Evolutionary conservation across 30 jellyfish, hydroid and myxozoan genomes (phyloP).

Genomic region (Nemopilema nomurai): DNA sequence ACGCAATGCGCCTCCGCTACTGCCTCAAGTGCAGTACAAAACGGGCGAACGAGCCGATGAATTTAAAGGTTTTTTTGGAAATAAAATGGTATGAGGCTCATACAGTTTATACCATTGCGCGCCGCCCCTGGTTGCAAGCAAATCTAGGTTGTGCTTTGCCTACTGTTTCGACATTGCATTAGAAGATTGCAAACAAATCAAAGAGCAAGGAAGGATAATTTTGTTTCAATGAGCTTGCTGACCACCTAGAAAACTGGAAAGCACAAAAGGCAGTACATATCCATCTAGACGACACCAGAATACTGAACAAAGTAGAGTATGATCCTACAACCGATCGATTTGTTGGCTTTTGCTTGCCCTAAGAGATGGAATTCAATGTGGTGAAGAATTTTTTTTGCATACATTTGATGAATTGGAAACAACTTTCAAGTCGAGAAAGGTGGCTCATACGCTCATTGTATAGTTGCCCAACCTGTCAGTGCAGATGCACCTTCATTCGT

Average conservation of each 20-base stretch:
- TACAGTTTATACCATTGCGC: neutral
- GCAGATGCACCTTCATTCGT: conserved; percentile 45
- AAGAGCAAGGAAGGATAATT: conserved; percentile 45
- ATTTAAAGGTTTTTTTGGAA: neutral
- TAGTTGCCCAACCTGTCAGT: conserved; percentile 41
- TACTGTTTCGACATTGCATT: conserved; percentile 27
- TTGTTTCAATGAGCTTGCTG: conserved; percentile 28
- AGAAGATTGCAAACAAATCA: conserved; percentile 4
- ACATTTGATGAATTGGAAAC: conserved; percentile 17
- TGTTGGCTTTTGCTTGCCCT: conserved; percentile 17
- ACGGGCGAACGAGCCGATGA: neutral
- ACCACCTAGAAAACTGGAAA: conserved; percentile 37
- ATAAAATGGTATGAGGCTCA: neutral
- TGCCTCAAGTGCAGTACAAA: neutral
- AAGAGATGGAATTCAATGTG: conserved; percentile 36
- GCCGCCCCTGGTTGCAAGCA: neutral
- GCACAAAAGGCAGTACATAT: conserved; percentile 17
- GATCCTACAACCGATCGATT: conserved; percentile 36
- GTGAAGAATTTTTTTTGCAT: conserved; percentile 10
- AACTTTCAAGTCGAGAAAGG: conserved; percentile 9
- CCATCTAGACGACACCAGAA: conserved; percentile 39
- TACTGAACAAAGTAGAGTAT: conserved; percentile 38
- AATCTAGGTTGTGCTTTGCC: conserved; percentile 47
- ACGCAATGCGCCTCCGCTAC: neutral
- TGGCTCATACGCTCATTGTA: conserved; percentile 48